Evolutionary conservation across 2,113 vertebrate genomes (phyloP).

Genomic region (Coreoperca whiteheadi): DNA sequence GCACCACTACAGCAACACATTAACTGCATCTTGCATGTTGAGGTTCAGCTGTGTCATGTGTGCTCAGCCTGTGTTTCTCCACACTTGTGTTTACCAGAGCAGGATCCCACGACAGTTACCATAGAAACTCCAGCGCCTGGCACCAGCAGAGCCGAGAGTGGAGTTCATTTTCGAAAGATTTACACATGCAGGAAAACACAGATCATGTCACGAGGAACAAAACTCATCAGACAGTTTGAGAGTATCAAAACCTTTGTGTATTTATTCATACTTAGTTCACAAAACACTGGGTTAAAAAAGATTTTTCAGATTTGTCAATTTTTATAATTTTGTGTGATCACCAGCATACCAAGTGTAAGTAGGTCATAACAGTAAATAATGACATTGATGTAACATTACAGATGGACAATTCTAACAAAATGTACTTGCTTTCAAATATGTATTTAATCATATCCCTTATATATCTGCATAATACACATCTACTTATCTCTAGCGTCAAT

Average conservation of each 20-base stretch:
- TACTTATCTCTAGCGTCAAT: conserved; percentile 25
- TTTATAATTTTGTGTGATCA: conserved; percentile 27
- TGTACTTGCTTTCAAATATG: conserved; percentile 26
- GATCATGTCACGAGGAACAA: conserved; percentile 8
- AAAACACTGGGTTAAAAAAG: conserved; percentile 66
- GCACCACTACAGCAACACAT: background rate
- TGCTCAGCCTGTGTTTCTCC: conserved; percentile 44
- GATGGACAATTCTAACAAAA: conserved; percentile 16
- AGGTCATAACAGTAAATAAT: conserved; percentile 6
- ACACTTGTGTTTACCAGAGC: conserved; percentile 66
- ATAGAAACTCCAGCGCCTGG: conserved; percentile 70
- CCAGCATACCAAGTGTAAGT: conserved; percentile 38
- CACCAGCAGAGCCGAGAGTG: conserved; percentile 46
- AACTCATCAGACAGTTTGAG: background rate
- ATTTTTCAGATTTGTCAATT: conserved; percentile 41
- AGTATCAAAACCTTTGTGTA: conserved; percentile 72
- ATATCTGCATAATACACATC: conserved; percentile 34
- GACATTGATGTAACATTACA: conserved; percentile 38
- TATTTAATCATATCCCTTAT: conserved; percentile 19
- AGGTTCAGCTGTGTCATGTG: conserved; percentile 32
- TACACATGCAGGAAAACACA: conserved; percentile 35
- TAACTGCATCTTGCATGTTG: conserved; percentile 20
- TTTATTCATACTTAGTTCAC: conserved; percentile 55
- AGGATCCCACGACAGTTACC: conserved; percentile 72
- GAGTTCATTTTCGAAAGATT: conserved; percentile 53